Base-by-base conservation (phyloP, 1,140 invertebrate species). In the Drosophila erecta region DNA sequence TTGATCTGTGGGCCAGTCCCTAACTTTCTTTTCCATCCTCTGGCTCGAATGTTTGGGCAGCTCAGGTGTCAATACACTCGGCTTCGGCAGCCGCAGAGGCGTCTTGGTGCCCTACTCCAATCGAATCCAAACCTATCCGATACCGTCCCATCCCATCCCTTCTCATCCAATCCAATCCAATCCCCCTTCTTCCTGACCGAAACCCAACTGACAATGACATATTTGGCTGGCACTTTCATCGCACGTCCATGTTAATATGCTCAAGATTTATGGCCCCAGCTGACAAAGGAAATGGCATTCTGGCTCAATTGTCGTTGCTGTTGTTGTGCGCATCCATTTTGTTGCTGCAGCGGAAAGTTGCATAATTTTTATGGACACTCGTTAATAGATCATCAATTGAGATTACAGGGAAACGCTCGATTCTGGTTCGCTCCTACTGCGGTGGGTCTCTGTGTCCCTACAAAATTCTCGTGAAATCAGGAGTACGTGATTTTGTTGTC, bases 221-320 rank as follows among this genome's bases (percentile, higher is more conserved):
- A 89, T 89, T 89, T 80, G 80, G 76, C 84, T 89, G 76, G 79
- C 79, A 87, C 85, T 89, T 87, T 89, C 84, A 89, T 80, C 84
- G 84, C 73, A 87, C 84, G 76, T 87, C 85, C 84, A 87, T 89
- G 84, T 87, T 87, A 87, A 87, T 87, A 87, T 90, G 84, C 58
- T 59, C 47, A 80, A 79, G 84, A 89, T 89, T 89, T 89, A 89
- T 89, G 72, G 76, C 77, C 65, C 46, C 55, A 60, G 59, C 17
- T 83, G 79, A 76, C 84, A 87, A 83, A 87, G 83, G 83, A 87
- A 87, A 87, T 87, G 79, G 83, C 84, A 87, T 79, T 87, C 84
- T 65, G 56, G 57, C 62, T 69, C 77, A 65, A 65, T 62, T 62
- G 56, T 49, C 33, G 53, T 54, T 66, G 47, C 37, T 27, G 41